phyloP scores from a whole-genome alignment of 2,113 vertebrate genomes.

The Sander vitreus region DNA sequence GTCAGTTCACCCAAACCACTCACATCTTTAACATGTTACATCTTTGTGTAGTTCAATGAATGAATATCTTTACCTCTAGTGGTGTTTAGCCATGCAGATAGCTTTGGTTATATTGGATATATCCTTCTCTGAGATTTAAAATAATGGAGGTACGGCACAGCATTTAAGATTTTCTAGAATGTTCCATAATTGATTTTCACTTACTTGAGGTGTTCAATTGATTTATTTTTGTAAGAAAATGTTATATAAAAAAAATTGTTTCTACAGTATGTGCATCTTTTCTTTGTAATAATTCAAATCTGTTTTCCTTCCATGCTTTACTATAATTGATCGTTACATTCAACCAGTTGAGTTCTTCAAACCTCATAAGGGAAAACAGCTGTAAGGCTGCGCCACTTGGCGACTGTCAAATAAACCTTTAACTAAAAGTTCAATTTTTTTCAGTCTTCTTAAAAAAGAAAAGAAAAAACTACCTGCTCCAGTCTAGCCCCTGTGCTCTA shows the following conservation, averaged over 20 bases:
- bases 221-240: background rate
- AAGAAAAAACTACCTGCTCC: background rate
- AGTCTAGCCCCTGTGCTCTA: background rate
- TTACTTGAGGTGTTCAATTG: background rate
- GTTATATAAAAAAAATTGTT: background rate
- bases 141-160: too few species aligned
- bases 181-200: too few species aligned
- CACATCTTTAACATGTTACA: too few species aligned
- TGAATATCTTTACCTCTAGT: too few species aligned
- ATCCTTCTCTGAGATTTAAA: too few species aligned
- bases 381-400: too few species aligned
- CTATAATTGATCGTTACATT: background rate
- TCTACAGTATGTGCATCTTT: background rate
- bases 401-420: background rate
- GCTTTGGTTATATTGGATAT: too few species aligned
- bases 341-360: background rate
- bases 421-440: background rate
- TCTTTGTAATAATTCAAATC: background rate
- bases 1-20: too few species aligned
- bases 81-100: too few species aligned
- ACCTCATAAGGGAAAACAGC: background rate
- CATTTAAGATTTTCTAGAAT: too few species aligned
- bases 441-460: too few species aligned
- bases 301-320: background rate
- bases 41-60: too few species aligned